Base-by-base conservation (phyloP, 1,140 invertebrate species). In the Cyphomyrmex costatus region DNA sequence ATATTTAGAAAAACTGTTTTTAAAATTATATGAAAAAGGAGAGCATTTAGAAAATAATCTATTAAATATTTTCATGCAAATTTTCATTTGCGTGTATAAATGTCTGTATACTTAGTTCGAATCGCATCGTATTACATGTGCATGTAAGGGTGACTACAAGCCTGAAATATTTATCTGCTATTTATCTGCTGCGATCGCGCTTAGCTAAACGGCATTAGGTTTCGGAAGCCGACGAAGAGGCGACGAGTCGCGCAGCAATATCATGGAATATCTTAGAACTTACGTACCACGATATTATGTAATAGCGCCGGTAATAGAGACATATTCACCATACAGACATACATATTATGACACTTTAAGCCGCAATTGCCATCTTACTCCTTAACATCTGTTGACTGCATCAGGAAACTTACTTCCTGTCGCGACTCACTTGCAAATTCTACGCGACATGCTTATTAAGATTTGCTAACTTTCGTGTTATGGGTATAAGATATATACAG, bases 271-370 rank as follows among this genome's bases (percentile, higher is more conserved):
- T 60, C 68, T 58, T 73, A 46, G 51, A 70, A 12, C 74, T 24
- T 21, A 53, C 16, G 27, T 21, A 63, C n/a, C 5, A 30, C n/a
- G 56, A 70, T 56, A 21, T 83, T 83, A 49, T 42, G 16, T 60
- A 83, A 83, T 73, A 60, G n/a, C 68, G 14, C 27, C 19, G 27
- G 36, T 83, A 61, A 83, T 83, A 74, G 68, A 82, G 79, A 83
- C 79, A 74, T 36, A 74, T 83, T 49, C 19, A 42, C 36, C n/a
- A 60, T 12, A 71, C 6, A n/a, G 66, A 68, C 27, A 16, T 68
- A 30, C 68, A 24, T 33, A 73, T 74, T 83, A 60, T 24, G n/a
- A 53, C 56, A 82, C 24, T 3, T 82, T 60, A 80, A 80, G 36
- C 36, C 66, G 53, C 56, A 74, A 73, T 24, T 5, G 33, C 53